A percentile compares a stretch with the other conserved stretches of the same genome.
These are phyloP conservation scores for Phataginus tetradactyla DNA, from an alignment of 2,797 vertebrate genomes.

Conservation along the genomic window DNA sequence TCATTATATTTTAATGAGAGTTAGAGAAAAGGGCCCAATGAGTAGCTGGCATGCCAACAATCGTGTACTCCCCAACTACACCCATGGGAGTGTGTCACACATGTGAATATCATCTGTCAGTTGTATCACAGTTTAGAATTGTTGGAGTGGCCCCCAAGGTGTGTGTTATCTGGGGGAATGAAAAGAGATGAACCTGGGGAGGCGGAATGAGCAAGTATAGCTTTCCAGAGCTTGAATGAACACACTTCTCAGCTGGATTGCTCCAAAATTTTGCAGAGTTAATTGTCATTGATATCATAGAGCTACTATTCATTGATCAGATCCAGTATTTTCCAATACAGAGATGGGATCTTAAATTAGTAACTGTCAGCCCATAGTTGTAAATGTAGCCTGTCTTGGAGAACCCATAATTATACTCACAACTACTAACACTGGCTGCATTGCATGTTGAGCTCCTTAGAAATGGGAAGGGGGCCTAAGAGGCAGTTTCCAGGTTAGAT, in stretches of 20 bases:
- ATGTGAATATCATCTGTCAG: neutral
- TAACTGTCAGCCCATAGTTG: conserved; percentile 74
- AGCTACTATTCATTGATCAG: conserved; percentile 67
- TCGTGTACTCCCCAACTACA: neutral
- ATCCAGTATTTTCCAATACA: conserved; percentile 73
- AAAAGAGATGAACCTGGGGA: neutral
- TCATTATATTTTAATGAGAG: conserved; percentile 43
- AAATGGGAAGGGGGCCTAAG: conserved; percentile 76
- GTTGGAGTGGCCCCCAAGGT: neutral
- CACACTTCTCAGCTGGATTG: conserved; percentile 1
- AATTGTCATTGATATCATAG: conserved; percentile 56
- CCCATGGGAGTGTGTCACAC: neutral
- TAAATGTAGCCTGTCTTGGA: conserved; percentile 76
- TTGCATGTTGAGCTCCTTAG: conserved; percentile 76
- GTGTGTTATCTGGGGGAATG: neutral
- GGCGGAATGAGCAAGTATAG: neutral
- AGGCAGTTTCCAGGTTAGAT: conserved; percentile 70
- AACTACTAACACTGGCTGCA: conserved; percentile 66
- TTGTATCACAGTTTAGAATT: conserved; percentile 3
- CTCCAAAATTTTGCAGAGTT: neutral
- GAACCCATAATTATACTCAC: conserved; percentile 79
- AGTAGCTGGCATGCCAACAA: conserved; percentile 18
- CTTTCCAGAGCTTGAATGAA: conserved; percentile 33
- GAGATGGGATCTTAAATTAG: conserved; percentile 78
- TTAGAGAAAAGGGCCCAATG: conserved; percentile 15